Evolutionary conservation across 2,113 vertebrate species (phyloP).

Genomic region (Tylochromis polylepis): DNA sequence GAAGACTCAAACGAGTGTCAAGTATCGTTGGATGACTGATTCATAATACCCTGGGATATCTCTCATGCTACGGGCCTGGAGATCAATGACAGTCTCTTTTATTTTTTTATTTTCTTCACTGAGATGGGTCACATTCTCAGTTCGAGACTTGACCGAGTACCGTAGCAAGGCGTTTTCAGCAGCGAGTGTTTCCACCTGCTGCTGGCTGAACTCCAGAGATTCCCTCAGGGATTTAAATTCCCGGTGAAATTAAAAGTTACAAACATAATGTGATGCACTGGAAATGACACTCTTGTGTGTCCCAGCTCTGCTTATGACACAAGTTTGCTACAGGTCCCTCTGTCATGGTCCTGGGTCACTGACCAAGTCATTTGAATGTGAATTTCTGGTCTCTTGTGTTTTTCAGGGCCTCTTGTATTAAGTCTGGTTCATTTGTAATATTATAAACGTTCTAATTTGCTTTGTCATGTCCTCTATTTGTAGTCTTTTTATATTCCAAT

Average conservation of each 20-base stretch:
- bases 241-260: background rate
- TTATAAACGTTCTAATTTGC: background rate
- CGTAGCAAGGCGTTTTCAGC: background rate
- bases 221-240: background rate
- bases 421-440: background rate
- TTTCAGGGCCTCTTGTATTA: background rate
- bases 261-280: background rate
- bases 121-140: background rate
- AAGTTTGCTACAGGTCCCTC: background rate
- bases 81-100: background rate
- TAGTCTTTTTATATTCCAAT: background rate
- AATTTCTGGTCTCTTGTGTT: background rate
- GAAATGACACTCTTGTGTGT: background rate
- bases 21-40: background rate
- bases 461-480: background rate
- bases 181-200: background rate
- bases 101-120: background rate
- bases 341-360: background rate
- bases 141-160: background rate
- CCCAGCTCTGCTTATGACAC: background rate
- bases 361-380: background rate
- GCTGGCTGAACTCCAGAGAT: background rate
- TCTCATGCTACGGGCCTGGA: background rate
- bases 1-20: background rate
- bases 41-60: background rate